Evolutionary conservation across 2,797 vertebrate species (phyloP), one percentile per base, ranked within the genome.

Genomic region (Siniperca obscura): DNA sequence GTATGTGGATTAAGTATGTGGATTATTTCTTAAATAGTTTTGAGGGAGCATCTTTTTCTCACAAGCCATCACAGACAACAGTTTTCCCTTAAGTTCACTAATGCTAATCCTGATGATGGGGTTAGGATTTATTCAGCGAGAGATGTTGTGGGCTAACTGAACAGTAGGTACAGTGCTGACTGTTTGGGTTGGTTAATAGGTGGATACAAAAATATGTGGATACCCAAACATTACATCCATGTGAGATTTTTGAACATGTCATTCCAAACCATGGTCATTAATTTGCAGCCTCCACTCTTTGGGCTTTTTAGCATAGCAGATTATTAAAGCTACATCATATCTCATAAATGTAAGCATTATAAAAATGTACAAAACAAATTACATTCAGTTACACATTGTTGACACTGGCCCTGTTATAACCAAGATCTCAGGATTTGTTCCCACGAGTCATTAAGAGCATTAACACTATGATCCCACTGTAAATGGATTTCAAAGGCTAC

Each of bases 401-500:
- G 36, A 82, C 72, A 61, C 16, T 53, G 38, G 60, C 30, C 16
- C 22, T 55, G 70, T 52, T 27, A 42, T 21, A 56, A 27, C 19
- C 7, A 22, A 38, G 7, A 53, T 62, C 30, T 44, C 46, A 52
- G 14, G 19, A 50, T 67, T 55, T 61, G 30, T 44, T 76, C 30
- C 30, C 38, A 52, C 10, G 53, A 64, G 27, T 84, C 66, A 78
- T 75, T 78, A 78, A 50, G 27, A 70, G 14, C 62, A 76, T 64
- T 46, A 80, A 52, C 65, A 74, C 55, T 50, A 44, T 21, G 42
- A 59, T 64, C 36, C 14, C 50, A 36, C n/a, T 55, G 27, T 68
- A 64, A 78, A 59, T 60, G 53, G 62, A 70, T 67, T 78, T 74
- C 8, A 82, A 27, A 81, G 46, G 52, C 60, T 65, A 36, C 36